Base-by-base conservation (phyloP, 1,140 invertebrate genomes). In the Globodera ellingtonae region DNA sequence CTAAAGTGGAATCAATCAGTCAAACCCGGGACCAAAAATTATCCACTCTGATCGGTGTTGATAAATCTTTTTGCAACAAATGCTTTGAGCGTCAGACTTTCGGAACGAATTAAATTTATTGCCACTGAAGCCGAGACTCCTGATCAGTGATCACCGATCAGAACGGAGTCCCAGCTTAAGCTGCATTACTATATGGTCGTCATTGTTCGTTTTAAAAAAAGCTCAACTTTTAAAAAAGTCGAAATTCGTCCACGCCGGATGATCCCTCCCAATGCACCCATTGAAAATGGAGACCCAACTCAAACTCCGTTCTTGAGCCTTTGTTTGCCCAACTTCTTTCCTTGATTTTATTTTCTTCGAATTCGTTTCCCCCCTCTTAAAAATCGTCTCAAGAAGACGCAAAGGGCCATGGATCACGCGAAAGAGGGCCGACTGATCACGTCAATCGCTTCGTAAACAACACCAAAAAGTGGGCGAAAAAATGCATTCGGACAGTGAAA, bases 361-460 rank as follows among this genome's bases (percentile, higher is more conserved):
- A 62, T 62, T 62, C 56, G 35, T 70, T 47, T n/a, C n/a, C 21
- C 67, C 35, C 24, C 67, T 10, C 67, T 70, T 18, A 44, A 70
- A 70, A 70, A 44, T 24, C 67, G 67, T 70, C 67, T 70, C 67
- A 70, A 70, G 67, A 70, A 70, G 67, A 47, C 67, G 67, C 21
- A 62, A 62, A 62, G 56, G 56, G 56, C 56, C 56, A 62, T 62
- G 56, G 56, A 62, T 62, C 56, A 62, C 10, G 56, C 56, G 56
- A 62, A 62, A 62, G 18, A 15, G 15, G 56, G 18, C 10, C 10
- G 56, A 62, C 56, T 18, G 56, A 62, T 62, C 56, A 62, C 56
- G 56, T 62, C 56, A 62, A 62, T 62, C 56, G 56, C 56, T 62
- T 62, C 10, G 56, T 62, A 62, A 62, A 62, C 56, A 62, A 35